A percentile compares a stretch with the other conserved stretches of the same genome.
phyloP scores from a whole-genome alignment of 2,888 invertebrate species.

The Phengaris alcon region DNA sequence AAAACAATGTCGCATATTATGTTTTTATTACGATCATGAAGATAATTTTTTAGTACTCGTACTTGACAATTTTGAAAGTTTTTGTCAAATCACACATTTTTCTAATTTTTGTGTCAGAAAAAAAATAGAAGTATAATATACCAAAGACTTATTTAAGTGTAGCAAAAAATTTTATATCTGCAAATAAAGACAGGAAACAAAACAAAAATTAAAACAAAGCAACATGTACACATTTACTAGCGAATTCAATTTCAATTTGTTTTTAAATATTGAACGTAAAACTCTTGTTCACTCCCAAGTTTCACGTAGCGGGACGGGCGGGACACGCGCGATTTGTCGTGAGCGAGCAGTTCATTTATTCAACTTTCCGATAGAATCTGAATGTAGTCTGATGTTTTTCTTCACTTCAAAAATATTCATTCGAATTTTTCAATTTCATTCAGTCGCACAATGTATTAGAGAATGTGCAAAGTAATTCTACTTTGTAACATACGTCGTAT shows the following conservation, averaged over 20 bases:
- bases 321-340: conserved; percentile 36
- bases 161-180: background rate
- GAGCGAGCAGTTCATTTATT: conserved; percentile 42
- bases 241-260: conserved; percentile 21
- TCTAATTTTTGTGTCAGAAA: too few relatives aligned
- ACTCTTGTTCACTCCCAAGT: conserved; percentile 26
- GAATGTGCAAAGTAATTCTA: conserved; percentile 6
- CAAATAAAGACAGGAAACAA: background rate
- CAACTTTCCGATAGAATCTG: conserved; percentile 35
- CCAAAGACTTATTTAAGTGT: background rate
- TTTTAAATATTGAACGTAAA: conserved; percentile 27
- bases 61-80: too few relatives aligned
- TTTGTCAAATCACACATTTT: too few relatives aligned
- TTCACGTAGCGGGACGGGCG: conserved; percentile 31
- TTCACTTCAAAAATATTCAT: conserved; percentile 21
- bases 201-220: background rate
- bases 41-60: too few relatives aligned
- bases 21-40: too few relatives aligned
- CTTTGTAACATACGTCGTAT: background rate
- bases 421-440: conserved; percentile 1
- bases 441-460: background rate
- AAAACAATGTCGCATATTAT: too few relatives aligned
- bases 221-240: background rate
- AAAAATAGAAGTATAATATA: too few relatives aligned
- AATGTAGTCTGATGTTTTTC: conserved; percentile 32